Conservation (phyloP, 2,888 invertebrate genomes). For the Morpho deidamia region DNA sequence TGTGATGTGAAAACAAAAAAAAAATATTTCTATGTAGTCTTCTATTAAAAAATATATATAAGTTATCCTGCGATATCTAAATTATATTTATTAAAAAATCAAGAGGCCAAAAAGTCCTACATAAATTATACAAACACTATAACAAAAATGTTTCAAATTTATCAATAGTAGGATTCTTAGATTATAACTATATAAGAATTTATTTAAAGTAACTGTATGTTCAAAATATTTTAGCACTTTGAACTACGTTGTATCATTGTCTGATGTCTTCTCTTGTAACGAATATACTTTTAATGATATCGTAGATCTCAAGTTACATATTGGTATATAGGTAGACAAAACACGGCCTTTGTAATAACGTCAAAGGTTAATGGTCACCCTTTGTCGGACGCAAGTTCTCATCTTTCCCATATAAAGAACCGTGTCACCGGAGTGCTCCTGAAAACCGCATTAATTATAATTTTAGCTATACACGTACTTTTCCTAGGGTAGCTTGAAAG, state of each 20-base stretch:
- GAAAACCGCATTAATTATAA: constrained; percentile 17
- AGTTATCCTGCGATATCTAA: too few relatives aligned
- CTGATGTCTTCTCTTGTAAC: background rate
- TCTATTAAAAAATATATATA: too few relatives aligned
- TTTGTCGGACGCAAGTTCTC: constrained; percentile 29
- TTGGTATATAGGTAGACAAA: constrained; percentile 21
- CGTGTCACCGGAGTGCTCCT: constrained; percentile 9
- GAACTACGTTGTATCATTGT: background rate
- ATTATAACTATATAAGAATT: too few relatives aligned
- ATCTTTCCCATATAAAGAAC: constrained; percentile 21
- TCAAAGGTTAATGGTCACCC: constrained; percentile 46
- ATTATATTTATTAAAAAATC: too few relatives aligned
- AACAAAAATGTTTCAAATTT: too few relatives aligned
- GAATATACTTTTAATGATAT: background rate
- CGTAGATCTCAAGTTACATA: constrained; percentile 19
- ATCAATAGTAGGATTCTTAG: too few relatives aligned
- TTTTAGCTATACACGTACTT: constrained; percentile 12
- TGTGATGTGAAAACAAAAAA: too few relatives aligned
- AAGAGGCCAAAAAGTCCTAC: too few relatives aligned
- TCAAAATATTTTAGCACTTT: too few relatives aligned
- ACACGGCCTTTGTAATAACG: constrained; percentile 38
- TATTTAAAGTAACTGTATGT: too few relatives aligned
- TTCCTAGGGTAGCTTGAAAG: constrained; percentile 1
- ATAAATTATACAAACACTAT: too few relatives aligned
- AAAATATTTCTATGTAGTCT: too few relatives aligned